Base-by-base conservation (phyloP, 2,888 invertebrate species). In the Odontocolon sp. region DNA sequence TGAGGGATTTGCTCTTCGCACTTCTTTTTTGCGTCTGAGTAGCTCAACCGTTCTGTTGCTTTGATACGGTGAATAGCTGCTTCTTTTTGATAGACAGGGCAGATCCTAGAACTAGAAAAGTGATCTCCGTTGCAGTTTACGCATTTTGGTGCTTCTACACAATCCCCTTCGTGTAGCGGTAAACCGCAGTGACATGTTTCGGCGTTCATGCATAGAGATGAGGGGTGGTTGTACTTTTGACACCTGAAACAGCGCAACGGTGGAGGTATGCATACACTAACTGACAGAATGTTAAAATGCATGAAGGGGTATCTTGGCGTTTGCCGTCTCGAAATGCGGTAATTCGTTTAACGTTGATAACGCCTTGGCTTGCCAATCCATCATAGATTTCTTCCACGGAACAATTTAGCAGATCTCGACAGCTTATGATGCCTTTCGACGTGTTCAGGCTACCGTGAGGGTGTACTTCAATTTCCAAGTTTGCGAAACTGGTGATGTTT, bases 201-300 rank as follows among this genome's bases (percentile, higher is more conserved):
- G 3, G 16, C 6, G 8, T 18, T 45, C 18, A 1, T 4, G 18
- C 45, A 45, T 4, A 3, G 1, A 3, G 45, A 45, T 4, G 45
- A 45, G 2, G 45, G 16, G 45, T 45, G 45, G 18, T 45, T 45
- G 8, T 18, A 45, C 2, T 16, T 2, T 14, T 45, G 45, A 16
- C 45, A 45, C 45, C 6, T 2, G 8, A 66, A 80, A 31, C 81
- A 81, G 6, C 77, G 54, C 28, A 81, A 11, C 11, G 81, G 81
- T 9, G 70, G 14, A 6, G 83, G 83, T 14, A 83, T 74, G 31
- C 75, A 83, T 0, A 66, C 59, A 8, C 80, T 61, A 2, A 82
- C 75, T 18, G 73, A 66, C 0, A 81, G 72, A 82, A 83, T 0
- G 82, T 82, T 1, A 82, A 40, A 21, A 83, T 73, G 16, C 59